A percentile compares a stretch with the other conserved stretches of the same genome.
phyloP scores from a whole-genome alignment of 2,888 invertebrate species.

The Suillia variegata region DNA sequence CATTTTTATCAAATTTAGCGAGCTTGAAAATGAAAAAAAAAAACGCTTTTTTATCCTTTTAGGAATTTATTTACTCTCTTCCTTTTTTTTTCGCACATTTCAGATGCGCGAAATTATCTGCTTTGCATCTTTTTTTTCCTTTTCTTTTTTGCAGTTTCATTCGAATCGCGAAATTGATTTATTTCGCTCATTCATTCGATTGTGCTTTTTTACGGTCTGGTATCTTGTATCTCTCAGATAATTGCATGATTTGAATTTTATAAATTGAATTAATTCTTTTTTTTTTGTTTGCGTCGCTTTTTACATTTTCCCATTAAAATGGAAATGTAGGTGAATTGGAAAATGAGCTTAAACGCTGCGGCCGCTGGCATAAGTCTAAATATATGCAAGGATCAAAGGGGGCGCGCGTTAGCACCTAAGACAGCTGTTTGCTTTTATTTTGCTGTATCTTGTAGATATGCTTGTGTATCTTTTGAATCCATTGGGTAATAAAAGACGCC shows the following conservation, averaged over 20 bases:
- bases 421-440: background rate
- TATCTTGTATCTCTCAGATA: constrained; percentile 36
- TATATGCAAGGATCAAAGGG: background rate
- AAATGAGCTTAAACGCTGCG: constrained; percentile 51
- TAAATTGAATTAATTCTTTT: constrained; percentile 48
- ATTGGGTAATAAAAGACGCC: no score
- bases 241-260: constrained; percentile 56
- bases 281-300: constrained; percentile 14
- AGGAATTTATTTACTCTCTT: background rate
- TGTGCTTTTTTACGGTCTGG: background rate
- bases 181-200: background rate
- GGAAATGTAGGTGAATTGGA: constrained; percentile 52
- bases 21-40: background rate
- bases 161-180: constrained; percentile 18
- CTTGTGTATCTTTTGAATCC: no score
- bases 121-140: background rate
- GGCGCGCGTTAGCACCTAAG: no score
- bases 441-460: no score
- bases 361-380: background rate
- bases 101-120: background rate
- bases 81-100: background rate
- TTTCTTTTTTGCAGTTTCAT: background rate
- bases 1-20: background rate
- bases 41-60: background rate
- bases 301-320: constrained; percentile 43